phyloP scores from a whole-genome alignment of 1,140 invertebrate genomes.

The Psilanteris sp. region DNA sequence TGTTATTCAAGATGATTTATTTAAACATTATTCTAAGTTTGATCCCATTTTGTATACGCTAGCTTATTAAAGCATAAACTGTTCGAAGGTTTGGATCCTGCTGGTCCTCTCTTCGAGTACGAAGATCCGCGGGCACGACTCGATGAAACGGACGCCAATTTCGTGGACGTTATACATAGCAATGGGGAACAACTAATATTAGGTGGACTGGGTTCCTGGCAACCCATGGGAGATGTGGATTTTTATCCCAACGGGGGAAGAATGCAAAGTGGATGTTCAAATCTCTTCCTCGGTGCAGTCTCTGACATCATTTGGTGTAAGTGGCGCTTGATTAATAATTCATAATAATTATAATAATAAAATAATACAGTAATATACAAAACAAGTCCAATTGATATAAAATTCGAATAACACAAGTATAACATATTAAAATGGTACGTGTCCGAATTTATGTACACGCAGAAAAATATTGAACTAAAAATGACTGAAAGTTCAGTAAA shows the following conservation, averaged over 20 bases:
- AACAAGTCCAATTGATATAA: too few relatives aligned
- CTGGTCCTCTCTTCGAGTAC: constrained; percentile 92
- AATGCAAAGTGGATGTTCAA: constrained; percentile 91
- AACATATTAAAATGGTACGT: too few relatives aligned
- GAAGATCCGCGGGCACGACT: constrained; percentile 90
- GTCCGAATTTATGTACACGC: too few relatives aligned
- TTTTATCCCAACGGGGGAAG: constrained; percentile 95
- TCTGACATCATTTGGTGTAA: constrained; percentile 94
- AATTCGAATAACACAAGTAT: too few relatives aligned
- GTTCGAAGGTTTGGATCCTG: constrained; percentile 89
- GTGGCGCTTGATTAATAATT: constrained; percentile 73
- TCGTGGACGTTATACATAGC: constrained; percentile 97
- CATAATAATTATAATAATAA: too few relatives aligned
- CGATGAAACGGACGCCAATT: constrained; percentile 91
- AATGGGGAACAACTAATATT: constrained; percentile 93
- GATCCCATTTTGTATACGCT: neutral
- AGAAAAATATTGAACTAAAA: too few relatives aligned
- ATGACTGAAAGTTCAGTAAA: too few relatives aligned
- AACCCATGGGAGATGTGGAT: constrained; percentile 94
- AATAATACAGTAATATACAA: too few relatives aligned
- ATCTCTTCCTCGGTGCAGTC: constrained; percentile 93
- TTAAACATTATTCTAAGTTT: neutral
- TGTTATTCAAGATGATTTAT: neutral
- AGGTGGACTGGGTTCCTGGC: constrained; percentile 90
- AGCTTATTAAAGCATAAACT: neutral